Evolutionary conservation across 1,140 invertebrate species (phyloP).

Genomic region (Brachionus rubens): DNA sequence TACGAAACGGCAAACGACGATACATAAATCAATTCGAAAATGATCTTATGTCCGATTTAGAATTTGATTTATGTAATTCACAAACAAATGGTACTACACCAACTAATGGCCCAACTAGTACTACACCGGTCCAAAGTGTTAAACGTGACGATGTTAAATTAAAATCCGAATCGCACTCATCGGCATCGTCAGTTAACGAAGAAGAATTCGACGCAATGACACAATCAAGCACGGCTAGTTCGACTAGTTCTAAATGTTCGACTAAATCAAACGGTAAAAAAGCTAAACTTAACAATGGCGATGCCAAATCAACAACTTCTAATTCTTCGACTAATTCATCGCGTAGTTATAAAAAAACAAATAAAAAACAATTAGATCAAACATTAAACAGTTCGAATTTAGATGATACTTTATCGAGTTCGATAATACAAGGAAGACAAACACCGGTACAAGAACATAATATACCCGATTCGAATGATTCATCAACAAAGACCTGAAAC

Average conservation of each 20-base stretch:
- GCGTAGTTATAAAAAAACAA: conserved; percentile 22
- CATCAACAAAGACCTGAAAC: too few species aligned
- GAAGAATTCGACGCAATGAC: conserved; percentile 40
- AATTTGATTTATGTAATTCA: conserved; percentile 6
- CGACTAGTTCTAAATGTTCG: conserved; percentile 24
- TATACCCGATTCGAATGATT: too few species aligned
- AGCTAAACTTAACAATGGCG: conserved; percentile 18
- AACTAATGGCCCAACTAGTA: background rate
- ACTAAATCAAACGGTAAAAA: conserved; percentile 10
- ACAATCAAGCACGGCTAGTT: conserved; percentile 24
- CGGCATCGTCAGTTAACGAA: conserved; percentile 42
- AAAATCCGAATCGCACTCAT: conserved; percentile 29
- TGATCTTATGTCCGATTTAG: conserved; percentile 21
- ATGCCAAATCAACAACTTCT: background rate
- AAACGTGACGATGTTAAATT: background rate
- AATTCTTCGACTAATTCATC: background rate
- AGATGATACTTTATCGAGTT: conserved; percentile 12
- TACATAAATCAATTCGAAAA: conserved; percentile 34
- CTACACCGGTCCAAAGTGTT: background rate
- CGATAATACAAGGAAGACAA: conserved; percentile 7
- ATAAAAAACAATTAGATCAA: background rate
- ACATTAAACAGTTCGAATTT: conserved; percentile 15
- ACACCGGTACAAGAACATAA: background rate
- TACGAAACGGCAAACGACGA: conserved; percentile 46
- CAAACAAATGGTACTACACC: background rate